Evolutionary conservation across 2,113 vertebrate species (phyloP), one percentile per base, ranked within the genome.

Genomic region (Oncorhynchus nerka): DNA sequence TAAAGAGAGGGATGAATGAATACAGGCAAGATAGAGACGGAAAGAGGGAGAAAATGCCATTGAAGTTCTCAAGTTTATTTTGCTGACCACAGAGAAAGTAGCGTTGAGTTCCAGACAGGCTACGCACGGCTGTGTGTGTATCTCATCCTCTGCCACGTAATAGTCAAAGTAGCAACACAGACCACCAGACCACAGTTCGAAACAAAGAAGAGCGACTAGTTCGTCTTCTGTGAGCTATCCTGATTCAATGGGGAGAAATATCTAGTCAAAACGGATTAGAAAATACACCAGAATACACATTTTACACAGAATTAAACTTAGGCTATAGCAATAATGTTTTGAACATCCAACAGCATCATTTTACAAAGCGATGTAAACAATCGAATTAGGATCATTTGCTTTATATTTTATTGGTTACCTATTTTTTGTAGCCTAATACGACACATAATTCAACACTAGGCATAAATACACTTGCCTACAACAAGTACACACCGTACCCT

Each of bases 71-170:
- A 75, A 49, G 65, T 64, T 76, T 28, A 22, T 74, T 55, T 15
- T 34, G 64, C 28, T 51, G 62, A 59, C 48, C 6, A 39, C 45
- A 28, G 39, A 49, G 4, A 57, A 48, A 24, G 57, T n/a, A 65
- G 59, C 16, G 15, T 15, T 19, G 51, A 19, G 12, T 55, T 51
- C 12, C 49, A 13, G 49, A 51, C 15, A 51, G 12, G 11, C 15
- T 51, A 16, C 48, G 45, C n/a, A 66, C 26, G n/a, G 45, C 66
- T n/a, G 39, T 68, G 34, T 73, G 19, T 73, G 19, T 30, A 68
- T 80, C 68, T 59, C 70, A 77, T 66, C 16, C 70, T 20, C 84
- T 91, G 92, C 90, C 92, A 93, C 91, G 92, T 93, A 89, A 83
- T 82, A 87, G 85, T 81, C 85, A 80, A 83, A 88, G 88, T 62